Evolutionary conservation across 1,140 invertebrate genomes (phyloP).

Genomic region (Caligus rogercresseyi): DNA sequence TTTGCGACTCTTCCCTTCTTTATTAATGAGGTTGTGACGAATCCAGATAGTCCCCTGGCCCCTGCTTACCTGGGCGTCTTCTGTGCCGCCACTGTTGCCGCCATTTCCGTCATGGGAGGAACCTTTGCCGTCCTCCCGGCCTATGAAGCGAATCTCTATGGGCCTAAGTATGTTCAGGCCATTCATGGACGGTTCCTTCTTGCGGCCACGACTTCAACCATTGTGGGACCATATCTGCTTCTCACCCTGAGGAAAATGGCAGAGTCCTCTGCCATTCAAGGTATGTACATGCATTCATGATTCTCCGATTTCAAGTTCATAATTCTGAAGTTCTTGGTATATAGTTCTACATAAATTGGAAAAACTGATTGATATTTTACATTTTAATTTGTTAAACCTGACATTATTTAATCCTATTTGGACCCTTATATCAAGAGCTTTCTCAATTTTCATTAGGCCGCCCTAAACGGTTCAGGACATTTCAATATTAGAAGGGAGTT

Average conservation of each 20-base stretch:
- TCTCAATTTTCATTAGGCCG: too few relatives aligned
- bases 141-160: constrained; percentile 19
- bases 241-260: constrained; percentile 19
- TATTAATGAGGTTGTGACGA: constrained; percentile 13
- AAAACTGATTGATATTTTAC: background rate
- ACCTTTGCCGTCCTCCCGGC: constrained; percentile 17
- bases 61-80: constrained; percentile 14
- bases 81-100: constrained; percentile 17
- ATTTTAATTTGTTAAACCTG: too few relatives aligned
- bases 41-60: constrained; percentile 14
- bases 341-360: background rate
- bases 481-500: too few relatives aligned
- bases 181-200: constrained; percentile 19
- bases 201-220: constrained; percentile 14
- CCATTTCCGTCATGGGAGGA: constrained; percentile 18
- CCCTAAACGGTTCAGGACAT: too few relatives aligned
- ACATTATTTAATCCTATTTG: too few relatives aligned
- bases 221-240: constrained; percentile 9
- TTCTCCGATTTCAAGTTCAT: background rate
- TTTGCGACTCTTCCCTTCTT: constrained; percentile 14
- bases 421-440: too few relatives aligned
- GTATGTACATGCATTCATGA: background rate
- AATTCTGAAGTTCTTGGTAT: background rate
- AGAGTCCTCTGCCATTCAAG: constrained; percentile 16
- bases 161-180: constrained; percentile 18